Conservation (phyloP, 2,888 invertebrate genomes). For the Nomada lathburiana region DNA sequence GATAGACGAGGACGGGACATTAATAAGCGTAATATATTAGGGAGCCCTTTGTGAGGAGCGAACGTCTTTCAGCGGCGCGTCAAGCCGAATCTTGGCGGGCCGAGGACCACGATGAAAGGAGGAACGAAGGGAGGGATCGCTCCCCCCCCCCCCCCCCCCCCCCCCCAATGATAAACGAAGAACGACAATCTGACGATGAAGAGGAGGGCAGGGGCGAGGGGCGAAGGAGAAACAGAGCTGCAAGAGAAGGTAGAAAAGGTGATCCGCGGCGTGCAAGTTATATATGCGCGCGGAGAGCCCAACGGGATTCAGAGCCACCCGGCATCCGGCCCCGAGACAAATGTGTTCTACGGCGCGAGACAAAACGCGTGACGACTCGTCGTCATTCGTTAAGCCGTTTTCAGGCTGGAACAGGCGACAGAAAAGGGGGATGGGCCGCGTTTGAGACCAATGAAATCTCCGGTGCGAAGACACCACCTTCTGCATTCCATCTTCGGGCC, state of each 20-base stretch:
- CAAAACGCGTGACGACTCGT: conserved; percentile 72
- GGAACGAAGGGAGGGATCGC: conserved; percentile 33
- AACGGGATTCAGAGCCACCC: conserved; percentile 68
- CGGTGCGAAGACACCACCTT: conserved; percentile 67
- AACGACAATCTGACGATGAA: conserved; percentile 38
- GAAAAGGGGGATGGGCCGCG: conserved; percentile 45
- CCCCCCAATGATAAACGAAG: conserved; percentile 26
- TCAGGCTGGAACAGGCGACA: conserved; percentile 55
- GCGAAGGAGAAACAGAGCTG: conserved; percentile 1
- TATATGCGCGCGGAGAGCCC: conserved; percentile 46
- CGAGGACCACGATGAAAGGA: conserved; percentile 64
- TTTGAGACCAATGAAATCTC: conserved; percentile 67
- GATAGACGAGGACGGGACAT: conserved; percentile 70
- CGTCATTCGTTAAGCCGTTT: conserved; percentile 75
- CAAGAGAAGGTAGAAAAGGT: conserved; percentile 34
- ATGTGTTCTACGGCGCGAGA: conserved; percentile 73
- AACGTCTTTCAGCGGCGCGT: conserved; percentile 77
- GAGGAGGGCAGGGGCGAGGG: conserved; percentile 10
- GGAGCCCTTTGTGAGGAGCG: conserved; percentile 79
- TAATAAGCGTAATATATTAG: conserved; percentile 83
- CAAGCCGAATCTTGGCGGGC: conserved; percentile 72
- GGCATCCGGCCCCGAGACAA: conserved; percentile 72
- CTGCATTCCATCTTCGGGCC: conserved; percentile 59
- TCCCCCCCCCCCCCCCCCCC: neutral
- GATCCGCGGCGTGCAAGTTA: conserved; percentile 48